Evolutionary conservation across 2,888 invertebrate species (phyloP).

Genomic region (Stenotaenia linearis): DNA sequence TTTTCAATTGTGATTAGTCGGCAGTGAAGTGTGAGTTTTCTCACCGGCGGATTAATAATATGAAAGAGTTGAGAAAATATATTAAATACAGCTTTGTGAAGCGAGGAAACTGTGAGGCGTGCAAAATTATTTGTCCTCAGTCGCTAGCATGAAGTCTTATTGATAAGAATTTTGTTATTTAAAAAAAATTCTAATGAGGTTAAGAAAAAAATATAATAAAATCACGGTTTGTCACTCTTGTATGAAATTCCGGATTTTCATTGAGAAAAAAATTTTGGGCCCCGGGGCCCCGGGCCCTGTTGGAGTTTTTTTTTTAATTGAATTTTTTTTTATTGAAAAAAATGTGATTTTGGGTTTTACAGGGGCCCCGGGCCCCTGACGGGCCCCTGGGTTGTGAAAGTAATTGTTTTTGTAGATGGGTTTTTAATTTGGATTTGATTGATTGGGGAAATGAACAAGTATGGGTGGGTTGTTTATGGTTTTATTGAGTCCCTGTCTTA

Average conservation of each 20-base stretch:
- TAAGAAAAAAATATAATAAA: not conserved
- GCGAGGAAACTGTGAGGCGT: not conserved
- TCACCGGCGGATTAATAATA: not conserved
- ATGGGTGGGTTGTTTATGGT: not conserved
- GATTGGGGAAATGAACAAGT: not conserved
- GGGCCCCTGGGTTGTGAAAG: too few species aligned
- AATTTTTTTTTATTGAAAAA: not conserved
- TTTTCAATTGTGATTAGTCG: not conserved
- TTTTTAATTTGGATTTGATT: not conserved
- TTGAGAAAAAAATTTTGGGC: too few species aligned
- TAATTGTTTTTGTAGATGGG: not conserved
- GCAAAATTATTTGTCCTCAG: conserved; percentile 8
- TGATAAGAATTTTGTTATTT: too few species aligned
- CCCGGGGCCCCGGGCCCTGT: too few species aligned
- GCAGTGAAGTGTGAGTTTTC: conserved; percentile 2
- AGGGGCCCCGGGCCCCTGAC: too few species aligned
- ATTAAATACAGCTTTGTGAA: not conserved
- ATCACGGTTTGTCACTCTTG: not conserved
- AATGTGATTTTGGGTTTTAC: too few species aligned
- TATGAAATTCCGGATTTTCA: not conserved
- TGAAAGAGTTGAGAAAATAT: not conserved
- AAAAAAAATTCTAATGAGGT: too few species aligned
- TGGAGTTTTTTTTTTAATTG: not conserved
- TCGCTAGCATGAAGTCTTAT: not conserved
- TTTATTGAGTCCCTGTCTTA: not conserved